Conservation (phyloP, 35 echinoderm and acorn worm genomes). For the Ptychodera flava region DNA sequence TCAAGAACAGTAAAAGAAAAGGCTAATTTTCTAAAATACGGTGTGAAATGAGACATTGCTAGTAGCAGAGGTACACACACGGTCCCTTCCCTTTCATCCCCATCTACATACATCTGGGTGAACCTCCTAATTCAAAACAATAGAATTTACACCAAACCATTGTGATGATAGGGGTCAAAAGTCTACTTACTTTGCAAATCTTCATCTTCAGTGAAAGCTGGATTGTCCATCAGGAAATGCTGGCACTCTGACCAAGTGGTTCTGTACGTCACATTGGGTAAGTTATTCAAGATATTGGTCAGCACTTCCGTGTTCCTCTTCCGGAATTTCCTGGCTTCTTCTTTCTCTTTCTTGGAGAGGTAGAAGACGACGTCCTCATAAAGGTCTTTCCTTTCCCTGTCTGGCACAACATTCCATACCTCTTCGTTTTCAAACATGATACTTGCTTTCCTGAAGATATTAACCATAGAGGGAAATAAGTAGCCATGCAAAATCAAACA, state of each 20-base stretch:
- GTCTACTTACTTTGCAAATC: conserved; percentile 81
- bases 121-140: too few species aligned
- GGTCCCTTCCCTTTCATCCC: too few species aligned
- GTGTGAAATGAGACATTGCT: too few species aligned
- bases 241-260: conserved; percentile 99
- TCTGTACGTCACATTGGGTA: conserved; percentile 82
- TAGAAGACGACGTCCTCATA: conserved; percentile 96
- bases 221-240: conserved; percentile 78
- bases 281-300: conserved; percentile 84
- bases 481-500: too few species aligned
- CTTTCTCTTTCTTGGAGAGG: conserved; percentile 84
- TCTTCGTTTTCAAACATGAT: conserved; percentile 89
- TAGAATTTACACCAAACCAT: too few species aligned
- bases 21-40: too few species aligned
- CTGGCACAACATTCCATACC: conserved; percentile 71
- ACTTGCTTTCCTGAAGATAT: conserved; percentile 63
- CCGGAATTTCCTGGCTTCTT: conserved; percentile 64
- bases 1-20: too few species aligned
- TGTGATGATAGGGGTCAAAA: too few species aligned
- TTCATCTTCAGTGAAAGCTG: conserved; percentile 93
- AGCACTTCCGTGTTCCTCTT: conserved; percentile 92
- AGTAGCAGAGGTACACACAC: too few species aligned
- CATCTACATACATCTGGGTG: too few species aligned
- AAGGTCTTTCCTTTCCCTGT: conserved; percentile 77
- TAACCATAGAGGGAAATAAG: not conserved